phyloP scores from a whole-genome alignment of 2,888 invertebrate species.

The Caenorhabditis sp. region DNA sequence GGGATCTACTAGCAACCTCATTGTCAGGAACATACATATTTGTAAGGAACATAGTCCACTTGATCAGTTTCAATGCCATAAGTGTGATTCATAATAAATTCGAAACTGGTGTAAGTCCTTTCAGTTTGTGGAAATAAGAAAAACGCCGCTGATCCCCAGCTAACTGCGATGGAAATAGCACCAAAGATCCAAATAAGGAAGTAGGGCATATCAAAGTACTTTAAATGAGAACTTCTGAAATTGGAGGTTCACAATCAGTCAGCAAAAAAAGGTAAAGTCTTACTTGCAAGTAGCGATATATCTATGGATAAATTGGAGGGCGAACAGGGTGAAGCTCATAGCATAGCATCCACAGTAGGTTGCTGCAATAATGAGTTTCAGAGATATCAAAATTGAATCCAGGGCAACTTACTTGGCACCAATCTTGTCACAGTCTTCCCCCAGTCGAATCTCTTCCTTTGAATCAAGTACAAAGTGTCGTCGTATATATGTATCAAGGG shows the following conservation, averaged over 20 bases:
- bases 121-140: constrained; percentile 20
- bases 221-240: constrained; percentile 11
- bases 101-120: constrained; percentile 12
- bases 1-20: too few species aligned
- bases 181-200: constrained; percentile 12
- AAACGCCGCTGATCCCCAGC: constrained; percentile 17
- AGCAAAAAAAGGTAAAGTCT: too few species aligned
- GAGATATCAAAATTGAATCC: too few species aligned
- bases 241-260: too few species aligned
- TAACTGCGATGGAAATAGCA: constrained; percentile 2
- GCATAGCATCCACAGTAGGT: constrained; percentile 25
- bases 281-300: constrained; percentile 22
- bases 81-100: constrained; percentile 11
- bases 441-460: constrained; percentile 18
- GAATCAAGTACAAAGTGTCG: constrained; percentile 25
- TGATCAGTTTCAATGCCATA: constrained; percentile 13
- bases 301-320: constrained; percentile 25
- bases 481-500: constrained; percentile 29
- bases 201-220: constrained; percentile 3
- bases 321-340: constrained; percentile 21
- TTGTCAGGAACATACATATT: constrained; percentile 24
- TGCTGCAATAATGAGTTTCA: constrained; percentile 2
- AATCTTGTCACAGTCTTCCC: neutral
- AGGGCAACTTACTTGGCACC: neutral
- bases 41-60: constrained; percentile 14